Percentiles rank a stretch among this genome's conserved stretches.
phyloP scores from a whole-genome alignment of 2,797 vertebrate species.

The Perodicticus potto region DNA sequence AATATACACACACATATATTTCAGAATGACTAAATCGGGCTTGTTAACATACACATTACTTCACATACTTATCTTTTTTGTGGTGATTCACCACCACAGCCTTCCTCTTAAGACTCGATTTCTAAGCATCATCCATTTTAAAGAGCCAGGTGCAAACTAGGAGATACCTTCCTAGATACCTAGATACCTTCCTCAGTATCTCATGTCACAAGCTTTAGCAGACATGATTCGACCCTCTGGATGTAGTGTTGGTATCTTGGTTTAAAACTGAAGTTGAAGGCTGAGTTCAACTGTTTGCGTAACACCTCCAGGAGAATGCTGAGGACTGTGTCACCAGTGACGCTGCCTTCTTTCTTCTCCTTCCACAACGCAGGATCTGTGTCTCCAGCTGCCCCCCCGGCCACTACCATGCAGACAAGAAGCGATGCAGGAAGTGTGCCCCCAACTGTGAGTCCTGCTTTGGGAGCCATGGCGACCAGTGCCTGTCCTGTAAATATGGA shows the following conservation, averaged over 20 bases:
- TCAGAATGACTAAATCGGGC: background rate
- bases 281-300: background rate
- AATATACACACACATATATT: background rate
- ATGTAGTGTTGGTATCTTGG: background rate
- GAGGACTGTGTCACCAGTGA: background rate
- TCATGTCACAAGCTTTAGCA: background rate
- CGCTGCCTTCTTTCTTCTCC: background rate
- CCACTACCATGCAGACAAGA: constrained; percentile 97
- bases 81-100: background rate
- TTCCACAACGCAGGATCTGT: constrained; percentile 90
- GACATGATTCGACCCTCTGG: background rate
- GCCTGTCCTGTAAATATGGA: constrained; percentile 94
- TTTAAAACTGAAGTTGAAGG: background rate
- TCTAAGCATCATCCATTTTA: background rate
- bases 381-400: constrained; percentile 97
- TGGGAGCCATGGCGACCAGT: constrained; percentile 96
- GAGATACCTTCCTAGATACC: too few species aligned
- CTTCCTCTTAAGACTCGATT: background rate
- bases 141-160: background rate
- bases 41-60: background rate
- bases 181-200: too few species aligned
- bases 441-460: constrained; percentile 96
- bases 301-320: background rate
- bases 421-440: constrained; percentile 98
- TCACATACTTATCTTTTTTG: background rate